Base-by-base conservation (phyloP, 2,797 vertebrate genomes). In the Pogonophryne albipinna region DNA sequence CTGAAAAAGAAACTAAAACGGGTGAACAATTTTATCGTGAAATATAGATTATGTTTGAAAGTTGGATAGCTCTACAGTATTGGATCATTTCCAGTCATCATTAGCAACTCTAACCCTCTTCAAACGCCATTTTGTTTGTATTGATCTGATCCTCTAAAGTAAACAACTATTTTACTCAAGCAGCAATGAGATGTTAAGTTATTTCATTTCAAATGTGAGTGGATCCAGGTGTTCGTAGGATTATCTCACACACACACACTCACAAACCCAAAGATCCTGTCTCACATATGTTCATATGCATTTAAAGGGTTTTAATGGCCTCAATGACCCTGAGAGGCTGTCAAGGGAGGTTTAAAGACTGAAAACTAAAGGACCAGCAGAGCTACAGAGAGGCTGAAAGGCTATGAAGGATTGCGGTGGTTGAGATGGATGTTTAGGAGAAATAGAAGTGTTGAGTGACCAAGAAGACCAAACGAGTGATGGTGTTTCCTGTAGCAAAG, bases 201-300 rank as follows among this genome's bases (percentile, higher is more conserved):
- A 59, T 76, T 70, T 62, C 65, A 64, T 85, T 86, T 71, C 62
- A 79, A 78, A 56, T 76, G 13, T 75, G 73, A 86, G 89, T 78
- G 71, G 55, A 87, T 79, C 74, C 79, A 85, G 88, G 82, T 88
- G 78, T 80, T 75, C 19, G 71, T 45, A 62, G 76, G 80, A 91
- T 90, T 85, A 88, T 86, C 73, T 52, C 62, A 76, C 73, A 65
- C 83, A 27, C n/a, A 58, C 56, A 62, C 50, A 74, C 66, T 68
- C 66, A 77, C 49, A 78, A 80, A 83, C 60, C 66, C 76, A 73
- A 69, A 80, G 55, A 79, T 80, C 73, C 70, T 47, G 55, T 10
- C 60, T 67, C 60, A 84, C 71, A 89, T 89, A 83, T 87, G 82
- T 80, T 85, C 56, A 58, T 79, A 80, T 82, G 83, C 63, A 83